These are phyloP conservation scores for Ophion costatus DNA, from an alignment of 2,888 invertebrate genomes.

Conservation along the genomic window DNA sequence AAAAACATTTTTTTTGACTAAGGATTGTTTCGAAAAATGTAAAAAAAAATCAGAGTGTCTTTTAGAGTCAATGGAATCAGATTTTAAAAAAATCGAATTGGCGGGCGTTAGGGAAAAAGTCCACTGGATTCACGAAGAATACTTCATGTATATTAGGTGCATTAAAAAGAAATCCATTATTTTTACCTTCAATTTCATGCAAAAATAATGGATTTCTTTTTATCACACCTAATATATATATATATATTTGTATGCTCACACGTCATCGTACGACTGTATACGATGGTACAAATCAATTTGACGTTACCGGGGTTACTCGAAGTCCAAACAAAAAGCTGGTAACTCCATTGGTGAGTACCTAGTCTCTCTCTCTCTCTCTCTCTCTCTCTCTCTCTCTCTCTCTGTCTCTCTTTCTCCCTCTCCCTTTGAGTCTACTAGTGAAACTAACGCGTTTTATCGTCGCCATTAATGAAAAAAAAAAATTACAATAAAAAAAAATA, in stretches of 20 bases:
- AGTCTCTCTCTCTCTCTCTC: neutral
- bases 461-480: neutral
- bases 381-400: neutral
- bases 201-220: no score
- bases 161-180: no score
- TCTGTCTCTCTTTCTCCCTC: neutral
- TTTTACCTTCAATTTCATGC: no score
- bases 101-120: no score
- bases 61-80: no score
- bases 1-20: no score
- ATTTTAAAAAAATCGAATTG: no score
- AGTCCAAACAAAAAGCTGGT: conserved; percentile 77
- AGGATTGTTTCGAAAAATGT: no score
- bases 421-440: neutral
- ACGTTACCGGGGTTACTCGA: conserved; percentile 78
- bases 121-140: no score
- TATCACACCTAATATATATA: neutral
- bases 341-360: conserved; percentile 2
- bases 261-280: conserved; percentile 27
- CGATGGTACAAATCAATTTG: conserved; percentile 78
- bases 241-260: neutral
- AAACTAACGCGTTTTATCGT: conserved; percentile 3
- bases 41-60: no score
- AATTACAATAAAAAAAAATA: conserved; percentile 16
- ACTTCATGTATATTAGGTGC: no score